Base-by-base conservation (phyloP, 2,888 invertebrate genomes). In the Hirudinaria manillensis region DNA sequence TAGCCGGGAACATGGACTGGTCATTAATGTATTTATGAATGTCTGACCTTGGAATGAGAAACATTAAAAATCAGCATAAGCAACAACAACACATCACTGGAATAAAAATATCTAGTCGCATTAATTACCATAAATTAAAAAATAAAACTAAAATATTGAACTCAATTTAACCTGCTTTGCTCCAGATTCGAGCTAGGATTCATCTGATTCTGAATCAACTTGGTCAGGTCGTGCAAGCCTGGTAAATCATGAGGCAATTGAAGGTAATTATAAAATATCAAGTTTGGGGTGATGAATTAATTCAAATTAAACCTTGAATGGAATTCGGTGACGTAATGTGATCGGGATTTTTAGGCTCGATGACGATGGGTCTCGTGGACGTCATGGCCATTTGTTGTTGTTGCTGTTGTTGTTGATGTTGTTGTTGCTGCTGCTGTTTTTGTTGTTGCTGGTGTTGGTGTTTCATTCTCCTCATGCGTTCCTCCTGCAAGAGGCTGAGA, bases 401-500 rank as follows among this genome's bases (percentile, higher is more conserved):
- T 51, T 73, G 67, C 70, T 75, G 34, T 70, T 65, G 77, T 55
- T 77, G 77, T 34, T 78, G 77, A 27, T 74, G 76, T n/a, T 76
- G 45, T 27, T 45, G 45, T 10, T 56, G 53, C n/a, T 36, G 45
- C 2, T 56, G 61, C 45, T 75, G 70, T 72, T 76, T 32, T 71
- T 68, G 77, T 51, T 77, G 77, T 34, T 78, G 77, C 36, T 74
- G 76, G n/a, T 75, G 21, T 32, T 29, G 45, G 19, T 56, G 29
- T 13, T 24, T 70, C 16, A 78, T 78, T 45, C 72, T 76, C 29
- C 70, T 78, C 70, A 73, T 75, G 45, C 79, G 71, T 70, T 75
- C 72, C 32, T 77, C 74, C 67, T 79, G 79, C 51, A 77, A 75
- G 61, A 77, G 75, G 51, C 66, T 73, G n/a, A 78, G 70, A 66